phyloP scores from a whole-genome alignment of 2,797 vertebrate species.

The Anas acuta region DNA sequence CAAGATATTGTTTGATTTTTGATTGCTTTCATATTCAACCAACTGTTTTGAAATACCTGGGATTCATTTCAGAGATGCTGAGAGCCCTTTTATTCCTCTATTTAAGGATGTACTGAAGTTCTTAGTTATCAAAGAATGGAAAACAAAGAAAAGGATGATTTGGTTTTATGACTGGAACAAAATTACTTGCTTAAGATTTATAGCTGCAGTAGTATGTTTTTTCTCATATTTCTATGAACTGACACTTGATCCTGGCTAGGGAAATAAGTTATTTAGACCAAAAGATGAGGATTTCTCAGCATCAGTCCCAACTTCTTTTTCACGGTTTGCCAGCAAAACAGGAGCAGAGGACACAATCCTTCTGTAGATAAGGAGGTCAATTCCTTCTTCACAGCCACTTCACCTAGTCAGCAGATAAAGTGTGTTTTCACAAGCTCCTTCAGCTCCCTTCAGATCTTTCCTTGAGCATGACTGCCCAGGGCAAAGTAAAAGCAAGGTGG shows the following conservation, averaged over 20 bases:
- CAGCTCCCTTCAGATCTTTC: not conserved
- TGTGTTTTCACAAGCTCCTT: not conserved
- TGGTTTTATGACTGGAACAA: not conserved
- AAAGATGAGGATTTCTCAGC: not conserved
- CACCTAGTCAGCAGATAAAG: not conserved
- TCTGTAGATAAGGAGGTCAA: not conserved
- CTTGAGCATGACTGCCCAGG: not conserved
- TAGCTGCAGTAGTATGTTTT: not conserved
- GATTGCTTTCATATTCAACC: not conserved
- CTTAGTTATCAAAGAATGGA: not conserved
- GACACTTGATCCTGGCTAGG: not conserved
- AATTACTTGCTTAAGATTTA: not conserved
- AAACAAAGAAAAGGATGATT: not conserved
- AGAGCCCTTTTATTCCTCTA: not conserved
- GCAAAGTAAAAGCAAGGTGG: not conserved
- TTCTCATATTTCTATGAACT: not conserved
- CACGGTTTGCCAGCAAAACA: not conserved
- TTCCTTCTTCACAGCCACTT: not conserved
- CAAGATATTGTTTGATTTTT: not conserved
- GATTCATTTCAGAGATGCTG: not conserved
- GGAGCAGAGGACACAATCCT: not conserved
- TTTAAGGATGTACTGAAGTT: not conserved
- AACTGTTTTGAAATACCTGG: not conserved
- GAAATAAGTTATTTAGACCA: not conserved
- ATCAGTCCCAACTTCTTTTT: not conserved